Conservation (phyloP, 2,113 vertebrate genomes). For the Lucifuga dentata region DNA sequence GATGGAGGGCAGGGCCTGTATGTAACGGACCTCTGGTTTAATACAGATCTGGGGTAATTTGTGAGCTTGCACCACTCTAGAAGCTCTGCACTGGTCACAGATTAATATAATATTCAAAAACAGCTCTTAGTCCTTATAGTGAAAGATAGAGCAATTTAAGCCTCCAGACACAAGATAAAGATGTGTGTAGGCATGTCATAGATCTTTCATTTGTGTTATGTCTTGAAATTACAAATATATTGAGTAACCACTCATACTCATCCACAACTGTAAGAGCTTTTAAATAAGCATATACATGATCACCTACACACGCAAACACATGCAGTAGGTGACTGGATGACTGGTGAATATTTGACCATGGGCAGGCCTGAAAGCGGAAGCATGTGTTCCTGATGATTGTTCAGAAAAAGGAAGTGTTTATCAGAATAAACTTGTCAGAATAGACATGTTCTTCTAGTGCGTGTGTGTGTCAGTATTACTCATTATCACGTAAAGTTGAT, state of each 20-base stretch:
- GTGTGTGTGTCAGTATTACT: conserved; percentile 25
- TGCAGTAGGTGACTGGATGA: background rate
- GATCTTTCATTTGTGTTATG: background rate
- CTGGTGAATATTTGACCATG: conserved; percentile 22
- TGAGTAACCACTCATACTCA: background rate
- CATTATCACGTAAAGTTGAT: background rate
- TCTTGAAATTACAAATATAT: background rate
- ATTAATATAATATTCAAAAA: conserved; percentile 1
- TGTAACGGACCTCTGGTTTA: background rate
- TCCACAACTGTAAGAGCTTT: background rate
- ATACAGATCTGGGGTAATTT: background rate
- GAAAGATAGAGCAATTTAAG: background rate
- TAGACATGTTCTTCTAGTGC: conserved; percentile 14
- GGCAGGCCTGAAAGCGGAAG: conserved; percentile 75
- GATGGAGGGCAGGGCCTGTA: conserved; percentile 5
- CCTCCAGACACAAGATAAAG: background rate
- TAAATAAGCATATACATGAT: too few species aligned
- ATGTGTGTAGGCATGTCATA: background rate
- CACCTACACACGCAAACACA: too few species aligned
- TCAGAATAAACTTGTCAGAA: conserved; percentile 53
- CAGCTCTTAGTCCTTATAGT: background rate
- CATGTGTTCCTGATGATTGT: conserved; percentile 70
- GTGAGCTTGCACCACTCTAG: background rate
- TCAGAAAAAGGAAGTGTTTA: conserved; percentile 75
- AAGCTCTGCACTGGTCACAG: conserved; percentile 1